These are phyloP conservation scores for Masticophis lateralis DNA, from an alignment of 2,797 vertebrate genomes.

Conservation along the genomic window DNA sequence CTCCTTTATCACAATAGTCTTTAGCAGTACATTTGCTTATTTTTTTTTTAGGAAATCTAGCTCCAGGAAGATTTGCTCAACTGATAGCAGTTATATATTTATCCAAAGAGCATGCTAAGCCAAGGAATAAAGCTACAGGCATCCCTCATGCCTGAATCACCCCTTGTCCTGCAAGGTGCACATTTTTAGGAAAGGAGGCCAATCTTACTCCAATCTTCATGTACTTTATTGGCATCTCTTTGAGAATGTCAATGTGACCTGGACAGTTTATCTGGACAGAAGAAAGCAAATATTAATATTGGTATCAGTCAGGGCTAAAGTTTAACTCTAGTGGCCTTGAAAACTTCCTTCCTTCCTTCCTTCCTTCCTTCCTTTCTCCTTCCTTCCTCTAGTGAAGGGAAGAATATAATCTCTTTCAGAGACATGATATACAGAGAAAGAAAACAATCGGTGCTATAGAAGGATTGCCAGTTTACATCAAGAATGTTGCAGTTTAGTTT, in stretches of 20 bases:
- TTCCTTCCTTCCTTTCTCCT: neutral
- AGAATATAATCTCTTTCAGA: neutral
- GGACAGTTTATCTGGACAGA: neutral
- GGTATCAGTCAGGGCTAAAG: conserved; percentile 49
- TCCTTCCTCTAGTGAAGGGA: neutral
- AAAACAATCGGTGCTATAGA: neutral
- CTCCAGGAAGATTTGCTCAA: conserved; percentile 36
- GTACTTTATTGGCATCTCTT: conserved; percentile 41
- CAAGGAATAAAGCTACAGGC: neutral
- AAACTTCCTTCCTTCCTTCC: conserved; percentile 1
- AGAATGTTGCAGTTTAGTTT: neutral
- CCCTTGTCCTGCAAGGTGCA: conserved; percentile 58
- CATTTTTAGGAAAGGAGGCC: conserved; percentile 53
- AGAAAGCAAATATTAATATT: conserved; percentile 46
- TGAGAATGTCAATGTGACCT: conserved; percentile 20
- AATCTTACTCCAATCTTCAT: conserved; percentile 1
- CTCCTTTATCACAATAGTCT: neutral
- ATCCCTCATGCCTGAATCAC: neutral
- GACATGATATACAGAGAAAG: neutral
- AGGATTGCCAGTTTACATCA: neutral
- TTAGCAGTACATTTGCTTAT: conserved; percentile 50
- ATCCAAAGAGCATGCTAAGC: conserved; percentile 22
- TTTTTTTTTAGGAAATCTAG: conserved; percentile 46
- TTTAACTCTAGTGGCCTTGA: conserved; percentile 36
- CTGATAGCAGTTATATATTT: conserved; percentile 47